Evolutionary conservation across 2,113 vertebrate species (phyloP).

Genomic region (Myrmophylax atrothorax): DNA sequence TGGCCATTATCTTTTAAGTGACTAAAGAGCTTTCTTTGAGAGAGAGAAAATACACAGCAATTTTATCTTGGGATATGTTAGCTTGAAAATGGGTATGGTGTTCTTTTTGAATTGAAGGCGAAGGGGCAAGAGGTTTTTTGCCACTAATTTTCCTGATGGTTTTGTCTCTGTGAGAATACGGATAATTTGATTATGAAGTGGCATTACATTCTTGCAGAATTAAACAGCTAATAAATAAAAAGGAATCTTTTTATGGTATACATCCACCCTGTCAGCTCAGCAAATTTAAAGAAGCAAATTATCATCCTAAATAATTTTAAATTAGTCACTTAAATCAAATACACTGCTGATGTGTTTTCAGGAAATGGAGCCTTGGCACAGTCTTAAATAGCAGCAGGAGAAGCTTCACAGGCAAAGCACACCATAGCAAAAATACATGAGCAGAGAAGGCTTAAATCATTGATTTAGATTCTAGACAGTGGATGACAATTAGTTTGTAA

Average conservation of each 20-base stretch:
- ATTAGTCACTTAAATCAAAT: conserved; percentile 39
- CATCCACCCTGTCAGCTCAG: neutral
- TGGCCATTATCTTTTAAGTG: neutral
- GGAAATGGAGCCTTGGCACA: conserved; percentile 19
- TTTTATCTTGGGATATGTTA: neutral
- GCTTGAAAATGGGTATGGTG: neutral
- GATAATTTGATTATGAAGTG: neutral
- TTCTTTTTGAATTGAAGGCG: neutral
- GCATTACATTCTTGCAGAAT: neutral
- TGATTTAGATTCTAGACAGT: neutral
- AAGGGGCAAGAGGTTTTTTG: neutral
- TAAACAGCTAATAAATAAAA: conserved; percentile 35
- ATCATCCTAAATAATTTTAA: conserved; percentile 22
- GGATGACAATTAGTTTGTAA: neutral
- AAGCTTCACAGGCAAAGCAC: neutral
- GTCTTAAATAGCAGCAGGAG: neutral
- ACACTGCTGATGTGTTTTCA: conserved; percentile 27
- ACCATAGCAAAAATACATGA: neutral
- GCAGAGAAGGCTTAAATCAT: neutral
- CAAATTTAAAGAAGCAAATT: conserved; percentile 33
- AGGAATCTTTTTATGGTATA: neutral
- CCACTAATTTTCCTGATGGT: neutral
- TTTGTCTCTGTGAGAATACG: neutral
- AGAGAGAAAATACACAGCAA: neutral
- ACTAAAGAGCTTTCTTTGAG: neutral